phyloP scores from a whole-genome alignment of 2,113 vertebrate genomes.

The Coturnix japonica region DNA sequence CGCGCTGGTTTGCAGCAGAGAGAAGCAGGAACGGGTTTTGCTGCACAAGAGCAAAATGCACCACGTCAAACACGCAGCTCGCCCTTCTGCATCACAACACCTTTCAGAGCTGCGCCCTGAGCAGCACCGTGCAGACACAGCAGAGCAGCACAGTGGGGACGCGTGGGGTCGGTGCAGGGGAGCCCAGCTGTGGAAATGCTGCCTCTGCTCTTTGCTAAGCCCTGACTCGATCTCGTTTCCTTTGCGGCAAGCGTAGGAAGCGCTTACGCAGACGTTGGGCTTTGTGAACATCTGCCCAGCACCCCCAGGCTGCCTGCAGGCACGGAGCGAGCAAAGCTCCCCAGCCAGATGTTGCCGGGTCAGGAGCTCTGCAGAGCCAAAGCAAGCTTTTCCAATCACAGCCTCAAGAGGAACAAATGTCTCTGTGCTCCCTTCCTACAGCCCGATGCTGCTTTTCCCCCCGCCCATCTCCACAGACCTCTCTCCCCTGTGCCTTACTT shows the following conservation, averaged over 20 bases:
- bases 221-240: background rate
- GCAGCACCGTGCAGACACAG: background rate
- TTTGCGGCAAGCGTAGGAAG: background rate
- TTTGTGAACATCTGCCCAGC: background rate
- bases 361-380: background rate
- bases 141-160: too few relatives aligned
- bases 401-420: background rate
- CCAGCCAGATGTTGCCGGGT: background rate
- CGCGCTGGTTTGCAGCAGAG: background rate
- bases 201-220: background rate
- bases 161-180: background rate
- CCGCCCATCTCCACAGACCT: background rate
- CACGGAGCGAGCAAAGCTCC: background rate
- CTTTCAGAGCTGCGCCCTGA: background rate
- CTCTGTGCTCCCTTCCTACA: background rate
- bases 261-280: background rate
- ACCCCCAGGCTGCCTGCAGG: background rate
- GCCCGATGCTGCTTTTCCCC: background rate
- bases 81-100: background rate
- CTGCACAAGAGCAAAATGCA: background rate
- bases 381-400: background rate
- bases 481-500: conserved; percentile 73
- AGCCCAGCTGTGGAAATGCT: background rate
- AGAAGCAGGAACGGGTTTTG: background rate
- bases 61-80: background rate